A percentile compares a stretch with the other conserved stretches of the same genome.
These are phyloP conservation scores for Artemisiospiza belli DNA, from an alignment of 2,113 vertebrate species.

Conservation along the genomic window DNA sequence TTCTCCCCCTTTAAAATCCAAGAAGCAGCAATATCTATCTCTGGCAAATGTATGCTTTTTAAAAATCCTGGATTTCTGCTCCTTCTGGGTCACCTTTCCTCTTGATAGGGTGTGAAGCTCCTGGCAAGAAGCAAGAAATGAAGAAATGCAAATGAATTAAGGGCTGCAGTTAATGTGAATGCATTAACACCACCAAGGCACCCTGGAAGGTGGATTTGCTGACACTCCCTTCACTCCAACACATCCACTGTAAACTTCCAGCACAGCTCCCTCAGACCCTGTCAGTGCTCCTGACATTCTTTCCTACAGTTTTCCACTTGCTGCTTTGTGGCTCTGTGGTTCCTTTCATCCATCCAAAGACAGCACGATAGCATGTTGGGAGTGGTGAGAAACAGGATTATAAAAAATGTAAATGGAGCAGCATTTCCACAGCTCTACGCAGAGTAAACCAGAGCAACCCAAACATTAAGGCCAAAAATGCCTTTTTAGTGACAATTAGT, in stretches of 20 bases:
- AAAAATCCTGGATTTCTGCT: background rate
- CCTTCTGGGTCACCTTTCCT: background rate
- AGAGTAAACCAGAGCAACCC: background rate
- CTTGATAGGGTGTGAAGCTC: background rate
- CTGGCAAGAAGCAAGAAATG: background rate
- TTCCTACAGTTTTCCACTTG: constrained; percentile 40
- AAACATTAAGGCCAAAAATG: background rate
- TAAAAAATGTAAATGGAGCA: constrained; percentile 32
- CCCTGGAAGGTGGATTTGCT: background rate
- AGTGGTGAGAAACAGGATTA: constrained; percentile 35
- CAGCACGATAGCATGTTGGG: constrained; percentile 14
- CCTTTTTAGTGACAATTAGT: background rate
- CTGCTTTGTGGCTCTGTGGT: constrained; percentile 29
- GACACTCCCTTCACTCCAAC: background rate
- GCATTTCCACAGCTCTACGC: background rate
- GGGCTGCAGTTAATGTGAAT: constrained; percentile 13
- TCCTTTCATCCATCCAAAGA: constrained; percentile 33
- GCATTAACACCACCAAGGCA: constrained; percentile 3
- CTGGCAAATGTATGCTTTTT: background rate
- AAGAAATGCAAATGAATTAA: constrained; percentile 11
- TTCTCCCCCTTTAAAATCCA: background rate
- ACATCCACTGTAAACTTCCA: background rate
- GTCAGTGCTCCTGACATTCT: constrained; percentile 22
- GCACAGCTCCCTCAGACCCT: constrained; percentile 38
- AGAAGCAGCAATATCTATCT: background rate